Evolutionary conservation across 2,797 vertebrate genomes (phyloP), one percentile per base, ranked within the genome.

Genomic region (Eleutherodactylus coqui): DNA sequence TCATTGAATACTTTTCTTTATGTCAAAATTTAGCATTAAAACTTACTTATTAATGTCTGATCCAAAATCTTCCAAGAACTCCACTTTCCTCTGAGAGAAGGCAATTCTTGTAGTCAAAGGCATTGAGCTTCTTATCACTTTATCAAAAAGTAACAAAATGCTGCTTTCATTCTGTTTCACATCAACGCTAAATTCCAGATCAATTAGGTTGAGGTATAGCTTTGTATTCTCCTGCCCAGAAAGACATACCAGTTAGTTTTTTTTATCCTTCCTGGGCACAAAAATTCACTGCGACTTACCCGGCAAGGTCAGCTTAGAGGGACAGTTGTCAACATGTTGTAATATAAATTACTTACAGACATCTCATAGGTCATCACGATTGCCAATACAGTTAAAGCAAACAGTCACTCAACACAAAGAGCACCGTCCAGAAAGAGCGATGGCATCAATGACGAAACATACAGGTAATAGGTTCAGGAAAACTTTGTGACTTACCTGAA

Each of bases 11-110:
- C n/a, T 29, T 60, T 29, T 16, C 27, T 10, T 0, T 14, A 29
- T 11, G 8, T 60, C 27, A 17, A 17, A 17, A 13, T 36, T 36
- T 2, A 21, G 0, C 4, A 21, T 21, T 24, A 47, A n/a, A n/a
- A 88, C 97, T 94, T 91, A 99, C 98, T 94, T 93, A 89, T 97
- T 97, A 87, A 99, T 96, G 90, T 99, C 96, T 34, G 94, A 96
- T 89, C 98, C 97, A 90, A 99, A 99, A 91, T 99, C 98, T 92
- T 99, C 98, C 14, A 99, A 95, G 89, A 99, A 99, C 85, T 99
- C 98, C 1, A 99, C 97, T 94, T 99, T 99, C 88, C 98, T 94
- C 89, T 99, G 98, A 1, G 97, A 97, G 93, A 99, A 99, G 0
- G 96, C 95, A 82, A 99, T 94, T 85, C 96, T 97, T 36, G 96